A percentile compares a stretch with the other conserved stretches of the same genome.
These are phyloP conservation scores for Meganola albula DNA, from an alignment of 2,888 invertebrate genomes.

Conservation along the genomic window DNA sequence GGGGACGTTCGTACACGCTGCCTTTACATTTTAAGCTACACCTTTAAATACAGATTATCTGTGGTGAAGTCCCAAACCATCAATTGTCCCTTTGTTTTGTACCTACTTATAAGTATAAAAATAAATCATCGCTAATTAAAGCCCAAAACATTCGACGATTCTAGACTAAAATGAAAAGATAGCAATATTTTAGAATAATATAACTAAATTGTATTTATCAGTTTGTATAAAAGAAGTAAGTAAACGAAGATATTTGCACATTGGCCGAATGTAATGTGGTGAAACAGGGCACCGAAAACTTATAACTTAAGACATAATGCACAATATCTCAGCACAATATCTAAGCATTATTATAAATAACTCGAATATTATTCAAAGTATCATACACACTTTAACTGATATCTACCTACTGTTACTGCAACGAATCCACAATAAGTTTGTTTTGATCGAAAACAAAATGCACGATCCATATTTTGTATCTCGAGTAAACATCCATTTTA, in stretches of 20 bases:
- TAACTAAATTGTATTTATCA: conserved; percentile 73
- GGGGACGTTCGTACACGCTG: no score
- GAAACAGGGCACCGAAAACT: conserved; percentile 62
- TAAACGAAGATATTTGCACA: conserved; percentile 65
- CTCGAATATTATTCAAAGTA: conserved; percentile 53
- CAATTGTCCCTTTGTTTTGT: no score
- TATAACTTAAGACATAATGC: conserved; percentile 60
- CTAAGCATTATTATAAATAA: conserved; percentile 51
- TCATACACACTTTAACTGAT: conserved; percentile 62
- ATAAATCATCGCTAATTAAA: conserved; percentile 28
- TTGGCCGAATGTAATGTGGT: conserved; percentile 58
- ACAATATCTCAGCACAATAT: conserved; percentile 73
- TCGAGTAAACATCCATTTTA: conserved; percentile 61
- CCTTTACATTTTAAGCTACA: no score
- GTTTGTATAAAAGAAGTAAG: conserved; percentile 71
- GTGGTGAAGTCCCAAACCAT: no score
- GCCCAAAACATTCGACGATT: conserved; percentile 63
- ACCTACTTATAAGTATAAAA: no score
- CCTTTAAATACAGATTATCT: no score
- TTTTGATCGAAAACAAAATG: conserved; percentile 65
- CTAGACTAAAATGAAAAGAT: conserved; percentile 77
- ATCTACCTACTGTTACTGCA: conserved; percentile 55
- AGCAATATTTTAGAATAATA: conserved; percentile 77
- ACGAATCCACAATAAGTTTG: conserved; percentile 59
- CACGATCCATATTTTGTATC: conserved; percentile 68